These are phyloP conservation scores for Esox niger DNA, from an alignment of 2,113 vertebrate species.

Conservation along the genomic window DNA sequence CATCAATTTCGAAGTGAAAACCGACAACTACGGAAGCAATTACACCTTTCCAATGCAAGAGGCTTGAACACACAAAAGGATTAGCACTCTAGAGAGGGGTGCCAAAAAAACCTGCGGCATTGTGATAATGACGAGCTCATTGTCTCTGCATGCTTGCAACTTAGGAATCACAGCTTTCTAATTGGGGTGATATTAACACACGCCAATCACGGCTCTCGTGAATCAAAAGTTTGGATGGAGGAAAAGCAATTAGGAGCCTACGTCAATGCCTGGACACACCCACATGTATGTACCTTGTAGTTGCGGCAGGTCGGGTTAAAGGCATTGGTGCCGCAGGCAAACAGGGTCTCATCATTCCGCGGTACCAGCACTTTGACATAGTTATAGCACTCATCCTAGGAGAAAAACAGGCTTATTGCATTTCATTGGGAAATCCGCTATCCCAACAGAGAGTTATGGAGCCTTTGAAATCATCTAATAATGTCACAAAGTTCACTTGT, in stretches of 20 bases:
- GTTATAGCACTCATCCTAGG: slow-evolving; percentile 88
- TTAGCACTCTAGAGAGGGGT: background rate
- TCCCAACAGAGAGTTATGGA: too few species aligned
- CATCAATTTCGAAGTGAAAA: too few species aligned
- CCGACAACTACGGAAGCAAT: too few species aligned
- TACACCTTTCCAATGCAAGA: too few species aligned
- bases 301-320: slow-evolving; percentile 86
- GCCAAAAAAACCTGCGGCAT: background rate
- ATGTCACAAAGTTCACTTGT: too few species aligned
- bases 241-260: background rate
- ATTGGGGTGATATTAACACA: too few species aligned
- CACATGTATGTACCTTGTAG: slow-evolving; percentile 74
- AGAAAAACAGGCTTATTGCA: background rate
- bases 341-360: slow-evolving; percentile 78
- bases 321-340: slow-evolving; percentile 86
- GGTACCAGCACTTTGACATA: slow-evolving; percentile 86
- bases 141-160: too few species aligned
- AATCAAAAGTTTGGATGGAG: too few species aligned
- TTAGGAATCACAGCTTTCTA: too few species aligned
- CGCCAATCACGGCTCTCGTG: background rate
- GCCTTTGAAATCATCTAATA: too few species aligned
- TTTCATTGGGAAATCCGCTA: too few species aligned
- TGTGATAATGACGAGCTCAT: background rate
- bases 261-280: background rate
- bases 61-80: too few species aligned